A percentile compares a stretch with the other conserved stretches of the same genome.
Conservation (phyloP, 2,797 vertebrate genomes). For the Nyctalus aviator region DNA sequence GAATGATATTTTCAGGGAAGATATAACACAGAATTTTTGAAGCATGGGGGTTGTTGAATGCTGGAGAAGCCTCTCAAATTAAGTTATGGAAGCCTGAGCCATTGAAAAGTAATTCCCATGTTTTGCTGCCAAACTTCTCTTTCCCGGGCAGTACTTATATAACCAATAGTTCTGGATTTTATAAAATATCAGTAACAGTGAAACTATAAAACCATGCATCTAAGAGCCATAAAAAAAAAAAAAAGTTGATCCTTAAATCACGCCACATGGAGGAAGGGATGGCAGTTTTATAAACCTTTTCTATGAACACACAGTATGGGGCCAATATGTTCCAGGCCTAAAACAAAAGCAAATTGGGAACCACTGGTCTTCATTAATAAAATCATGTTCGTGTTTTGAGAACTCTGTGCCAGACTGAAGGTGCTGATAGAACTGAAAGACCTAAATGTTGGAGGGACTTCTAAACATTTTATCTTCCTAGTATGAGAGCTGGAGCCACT, state of each 20-base stretch:
- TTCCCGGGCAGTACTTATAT: conserved; percentile 51
- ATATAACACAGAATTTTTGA: neutral
- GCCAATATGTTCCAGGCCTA: neutral
- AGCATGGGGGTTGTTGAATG: neutral
- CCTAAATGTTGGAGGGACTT: neutral
- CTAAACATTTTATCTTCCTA: neutral
- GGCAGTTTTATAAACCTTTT: conserved; percentile 49
- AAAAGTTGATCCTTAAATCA: conserved; percentile 55
- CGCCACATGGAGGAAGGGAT: neutral
- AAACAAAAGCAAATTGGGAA: conserved; percentile 30
- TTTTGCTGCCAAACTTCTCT: conserved; percentile 42
- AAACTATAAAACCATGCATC: conserved; percentile 43
- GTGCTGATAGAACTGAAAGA: neutral
- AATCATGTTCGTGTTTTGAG: neutral
- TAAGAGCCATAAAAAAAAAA: conserved; percentile 40
- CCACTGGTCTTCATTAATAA: conserved; percentile 52
- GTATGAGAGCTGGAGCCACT: neutral
- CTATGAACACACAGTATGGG: conserved; percentile 2
- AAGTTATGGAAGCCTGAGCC: neutral
- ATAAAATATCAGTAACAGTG: neutral
- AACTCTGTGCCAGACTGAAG: neutral
- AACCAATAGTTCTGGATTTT: conserved; percentile 21
- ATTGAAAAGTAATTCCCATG: conserved; percentile 16
- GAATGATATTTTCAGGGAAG: neutral
- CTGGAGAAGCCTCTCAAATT: neutral